Percentiles rank a stretch among this genome's conserved stretches.
phyloP scores from a whole-genome alignment of 2,797 vertebrate species.

The Sebastes iracundus region DNA sequence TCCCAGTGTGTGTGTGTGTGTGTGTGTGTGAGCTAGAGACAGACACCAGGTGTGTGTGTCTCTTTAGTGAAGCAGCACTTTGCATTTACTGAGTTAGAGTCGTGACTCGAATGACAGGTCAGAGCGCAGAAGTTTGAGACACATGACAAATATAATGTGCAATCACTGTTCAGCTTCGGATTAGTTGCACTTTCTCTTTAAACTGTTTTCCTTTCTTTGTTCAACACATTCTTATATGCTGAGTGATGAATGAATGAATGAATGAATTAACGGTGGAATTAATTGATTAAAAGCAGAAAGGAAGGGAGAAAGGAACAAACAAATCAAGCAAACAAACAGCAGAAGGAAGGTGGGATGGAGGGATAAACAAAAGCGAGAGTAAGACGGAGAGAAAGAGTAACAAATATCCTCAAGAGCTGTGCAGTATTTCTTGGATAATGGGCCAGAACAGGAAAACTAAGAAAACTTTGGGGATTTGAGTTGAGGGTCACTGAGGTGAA shows the following conservation, averaged over 20 bases:
- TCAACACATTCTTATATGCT: neutral
- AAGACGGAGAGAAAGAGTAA: neutral
- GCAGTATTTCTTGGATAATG: neutral
- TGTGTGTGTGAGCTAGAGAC: conserved; percentile 13
- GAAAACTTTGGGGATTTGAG: neutral
- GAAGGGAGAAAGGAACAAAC: neutral
- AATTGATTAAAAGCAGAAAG: neutral
- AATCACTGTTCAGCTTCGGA: neutral
- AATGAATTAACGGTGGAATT: neutral
- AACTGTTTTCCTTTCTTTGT: neutral
- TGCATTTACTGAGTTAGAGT: conserved; percentile 27
- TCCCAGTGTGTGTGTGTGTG: conserved; percentile 30
- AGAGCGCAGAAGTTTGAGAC: conserved; percentile 1
- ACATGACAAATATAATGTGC: neutral
- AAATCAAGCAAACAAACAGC: neutral
- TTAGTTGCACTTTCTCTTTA: neutral
- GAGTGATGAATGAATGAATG: neutral
- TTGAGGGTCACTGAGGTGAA: neutral
- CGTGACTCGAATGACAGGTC: conserved; percentile 40
- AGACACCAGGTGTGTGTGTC: neutral
- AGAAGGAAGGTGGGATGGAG: neutral
- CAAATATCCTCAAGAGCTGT: neutral
- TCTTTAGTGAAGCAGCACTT: conserved; percentile 21
- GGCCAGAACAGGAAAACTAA: neutral
- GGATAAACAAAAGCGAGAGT: neutral